Base-by-base conservation (phyloP, 2,888 invertebrate species). In the Xylota segnis region DNA sequence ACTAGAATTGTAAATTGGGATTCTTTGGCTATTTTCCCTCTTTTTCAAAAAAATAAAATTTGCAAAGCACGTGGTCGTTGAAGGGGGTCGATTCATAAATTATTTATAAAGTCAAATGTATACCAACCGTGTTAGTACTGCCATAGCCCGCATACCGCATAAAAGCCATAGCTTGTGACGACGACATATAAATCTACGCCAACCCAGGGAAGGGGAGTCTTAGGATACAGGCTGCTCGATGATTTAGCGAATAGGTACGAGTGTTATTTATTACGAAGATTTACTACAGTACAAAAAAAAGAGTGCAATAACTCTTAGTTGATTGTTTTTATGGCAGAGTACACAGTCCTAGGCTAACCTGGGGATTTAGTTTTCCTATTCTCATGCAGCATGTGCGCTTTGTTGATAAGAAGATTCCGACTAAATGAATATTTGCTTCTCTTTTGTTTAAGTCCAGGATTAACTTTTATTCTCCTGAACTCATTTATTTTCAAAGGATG, bases 1-100 rank as follows among this genome's bases (percentile, higher is more conserved):
- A 59, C 43, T 77, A 61, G 68, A 77, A 68, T 52, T 52, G 59
- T 77, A 68, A 77, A 77, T 77, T 77, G 56, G 32, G 58, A 65
- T 34, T 66, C 66, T 45, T 72, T 2, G 52, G 45, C 16, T 43
- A 32, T 56, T 45, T 77, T 14, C 37, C 43, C 5, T 23, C 50
- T 59, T 47, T 65, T 3, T 2, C 34, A 58, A 58, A 59, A 23
- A 23, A 14, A 45, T 16, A 59, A 32, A 58, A 37, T 37, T 65
- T 34, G 40, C 54, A 37, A 74, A 74, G 65, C 54, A 74, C 54
- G 54, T 63, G 63, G 74, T 32, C 63, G 45, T 70, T 63, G 29
- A 74, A 65, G 74, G 54, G 54, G 63, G 52, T 56, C 45, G 54
- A 34, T 34, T 74, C 63, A 74, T 74, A 74, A 63, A 74, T 74